Percentiles rank a stretch among this genome's conserved stretches.
These are phyloP conservation scores for Sinopyrophorus schimmeli DNA, from an alignment of 2,888 invertebrate genomes.

Conservation along the genomic window DNA sequence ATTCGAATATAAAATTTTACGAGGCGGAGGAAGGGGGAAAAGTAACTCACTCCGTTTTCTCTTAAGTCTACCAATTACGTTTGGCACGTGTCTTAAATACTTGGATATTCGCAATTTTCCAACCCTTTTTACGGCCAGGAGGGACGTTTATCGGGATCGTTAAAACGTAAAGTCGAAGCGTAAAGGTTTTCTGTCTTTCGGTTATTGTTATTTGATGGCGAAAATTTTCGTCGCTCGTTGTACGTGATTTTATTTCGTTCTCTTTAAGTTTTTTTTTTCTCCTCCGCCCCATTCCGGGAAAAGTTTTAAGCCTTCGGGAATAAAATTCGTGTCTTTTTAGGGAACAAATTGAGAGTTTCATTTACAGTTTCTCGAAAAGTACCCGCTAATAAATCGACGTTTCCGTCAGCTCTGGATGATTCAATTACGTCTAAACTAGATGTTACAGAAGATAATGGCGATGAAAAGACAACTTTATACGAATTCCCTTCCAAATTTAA, in stretches of 20 bases:
- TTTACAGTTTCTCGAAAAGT: slow-evolving; percentile 5
- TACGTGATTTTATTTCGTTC: neutral
- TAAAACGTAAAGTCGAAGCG: no score
- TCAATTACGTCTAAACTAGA: slow-evolving; percentile 22
- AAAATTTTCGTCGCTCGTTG: no score
- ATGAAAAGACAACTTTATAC: slow-evolving; percentile 18
- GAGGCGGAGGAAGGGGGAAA: neutral
- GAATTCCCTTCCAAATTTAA: slow-evolving; percentile 20
- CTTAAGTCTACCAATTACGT: slow-evolving; percentile 6
- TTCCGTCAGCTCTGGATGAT: slow-evolving; percentile 15
- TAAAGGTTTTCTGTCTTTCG: no score
- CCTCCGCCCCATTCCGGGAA: no score
- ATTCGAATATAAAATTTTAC: slow-evolving; percentile 14
- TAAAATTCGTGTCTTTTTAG: neutral
- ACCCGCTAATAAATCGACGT: slow-evolving; percentile 17
- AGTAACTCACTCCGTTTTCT: slow-evolving; percentile 3
- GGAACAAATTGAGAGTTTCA: slow-evolving; percentile 12
- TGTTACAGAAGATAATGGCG: slow-evolving; percentile 23
- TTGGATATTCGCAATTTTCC: slow-evolving; percentile 4
- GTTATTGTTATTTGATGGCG: no score
- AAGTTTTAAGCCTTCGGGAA: neutral
- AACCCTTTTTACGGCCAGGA: slow-evolving; percentile 9
- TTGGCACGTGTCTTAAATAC: slow-evolving; percentile 9
- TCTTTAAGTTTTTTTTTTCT: no score
- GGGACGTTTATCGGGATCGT: slow-evolving; percentile 8